Conservation (phyloP, 2,797 vertebrate genomes). For the Pteropus rufus region DNA sequence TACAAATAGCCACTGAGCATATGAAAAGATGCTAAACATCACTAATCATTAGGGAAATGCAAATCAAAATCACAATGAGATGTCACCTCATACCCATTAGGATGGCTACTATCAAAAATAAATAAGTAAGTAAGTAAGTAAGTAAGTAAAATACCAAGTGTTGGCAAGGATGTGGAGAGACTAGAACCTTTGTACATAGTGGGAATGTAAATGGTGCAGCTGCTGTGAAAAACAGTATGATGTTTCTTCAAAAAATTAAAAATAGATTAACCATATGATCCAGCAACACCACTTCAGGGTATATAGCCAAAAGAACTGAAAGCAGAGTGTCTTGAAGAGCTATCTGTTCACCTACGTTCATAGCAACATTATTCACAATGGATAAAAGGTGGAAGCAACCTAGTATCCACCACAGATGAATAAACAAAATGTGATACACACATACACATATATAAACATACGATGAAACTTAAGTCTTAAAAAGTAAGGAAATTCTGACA, state of each 20-base stretch:
- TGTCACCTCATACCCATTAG: neutral
- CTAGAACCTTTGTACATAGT: neutral
- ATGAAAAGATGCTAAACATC: neutral
- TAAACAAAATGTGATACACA: neutral
- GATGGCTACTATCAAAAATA: neutral
- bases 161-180: neutral
- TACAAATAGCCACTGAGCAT: neutral
- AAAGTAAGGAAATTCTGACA: neutral
- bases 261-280: constrained; percentile 40
- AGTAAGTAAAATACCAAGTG: neutral
- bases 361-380: neutral
- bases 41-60: neutral
- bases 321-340: neutral
- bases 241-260: constrained; percentile 37
- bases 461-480: neutral
- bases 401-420: neutral
- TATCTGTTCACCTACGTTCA: neutral
- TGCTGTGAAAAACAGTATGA: neutral
- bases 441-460: neutral
- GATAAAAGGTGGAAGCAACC: neutral
- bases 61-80: constrained; percentile 1
- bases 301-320: constrained; percentile 17
- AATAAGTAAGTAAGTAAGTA: too few relatives aligned
- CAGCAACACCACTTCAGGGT: neutral
- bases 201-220: constrained; percentile 21